Base-by-base conservation (phyloP, 2,797 vertebrate species). In the Philypnodon macrostomus region DNA sequence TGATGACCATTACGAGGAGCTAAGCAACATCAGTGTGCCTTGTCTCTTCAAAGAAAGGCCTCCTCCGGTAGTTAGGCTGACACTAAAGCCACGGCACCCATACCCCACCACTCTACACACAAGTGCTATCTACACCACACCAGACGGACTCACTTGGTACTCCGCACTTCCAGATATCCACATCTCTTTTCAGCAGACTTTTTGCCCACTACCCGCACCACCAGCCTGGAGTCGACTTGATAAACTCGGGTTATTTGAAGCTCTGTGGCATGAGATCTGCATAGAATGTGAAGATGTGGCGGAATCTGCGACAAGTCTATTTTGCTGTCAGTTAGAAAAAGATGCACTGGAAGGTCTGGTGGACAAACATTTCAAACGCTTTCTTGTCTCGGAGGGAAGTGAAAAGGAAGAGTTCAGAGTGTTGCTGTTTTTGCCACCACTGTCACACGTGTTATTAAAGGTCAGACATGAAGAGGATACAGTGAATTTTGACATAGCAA, bases 341-440 rank as follows among this genome's bases (percentile, higher is more conserved):
- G 23, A 27, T 0, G 53, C 73, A 4, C 70, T 95, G 11, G 48
- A 30, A 0, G 35, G 56, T 3, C 19, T 93, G 67, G 73, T 92
- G 23, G 45, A 75, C 12, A 37, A 45, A 8, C 85, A 91, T 62
- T 89, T 94, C 58, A 77, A 77, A 4, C 70, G 77, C 1, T 94
- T 71, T 37, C 61, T 91, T 0, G 37, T 93, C 2, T 63, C 89
- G 6, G 69, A 75, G 1, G 55, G 50, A 2, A 29, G 44, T 0
- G 41, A 70, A 0, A 16, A 45, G 12, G 48, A 51, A 0, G 69
- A 69, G 42, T 84, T 87, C 41, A 85, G 73, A 40, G 75, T 92
- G 35, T 80, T 91, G 7, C 40, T 94, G 39, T 90, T 86, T 55
- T 88, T 95, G 27, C 92, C 92, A 0, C 93, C 93, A 0, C 48